Conservation (phyloP, 1,140 invertebrate genomes). For the Eurosta solidaginis region DNA sequence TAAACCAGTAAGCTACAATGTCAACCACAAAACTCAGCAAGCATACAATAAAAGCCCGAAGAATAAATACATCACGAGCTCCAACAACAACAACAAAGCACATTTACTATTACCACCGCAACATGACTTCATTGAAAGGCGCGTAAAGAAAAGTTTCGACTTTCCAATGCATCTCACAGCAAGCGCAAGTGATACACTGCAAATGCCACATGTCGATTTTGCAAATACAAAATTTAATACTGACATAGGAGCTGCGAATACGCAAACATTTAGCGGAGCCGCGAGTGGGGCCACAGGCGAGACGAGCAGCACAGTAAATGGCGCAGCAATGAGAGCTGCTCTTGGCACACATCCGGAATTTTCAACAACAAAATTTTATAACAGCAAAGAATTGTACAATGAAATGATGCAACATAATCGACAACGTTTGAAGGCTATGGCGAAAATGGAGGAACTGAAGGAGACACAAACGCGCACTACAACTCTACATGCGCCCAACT, state of each 20-base stretch:
- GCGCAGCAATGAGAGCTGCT: not conserved
- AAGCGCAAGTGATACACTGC: constrained; percentile 50
- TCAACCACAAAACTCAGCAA: not conserved
- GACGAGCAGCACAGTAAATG: not conserved
- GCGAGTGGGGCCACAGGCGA: not conserved
- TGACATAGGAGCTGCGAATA: constrained; percentile 32
- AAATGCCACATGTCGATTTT: constrained; percentile 51
- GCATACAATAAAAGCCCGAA: not conserved
- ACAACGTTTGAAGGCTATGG: constrained; percentile 11
- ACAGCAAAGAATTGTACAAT: constrained; percentile 58
- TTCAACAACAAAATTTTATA: constrained; percentile 59
- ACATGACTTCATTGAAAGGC: constrained; percentile 47
- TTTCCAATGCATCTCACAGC: constrained; percentile 48
- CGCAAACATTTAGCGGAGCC: not conserved
- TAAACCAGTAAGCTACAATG: not conserved
- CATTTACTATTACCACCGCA: not conserved
- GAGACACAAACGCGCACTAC: not conserved
- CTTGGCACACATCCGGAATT: constrained; percentile 50
- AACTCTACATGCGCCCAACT: not conserved
- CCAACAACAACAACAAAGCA: not conserved
- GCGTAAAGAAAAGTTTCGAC: constrained; percentile 57
- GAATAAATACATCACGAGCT: not conserved
- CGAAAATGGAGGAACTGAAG: not conserved
- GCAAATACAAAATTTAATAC: constrained; percentile 57
- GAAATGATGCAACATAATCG: constrained; percentile 55